phyloP scores from a whole-genome alignment of 2,113 vertebrate genomes.

The Lanius collurio region DNA sequence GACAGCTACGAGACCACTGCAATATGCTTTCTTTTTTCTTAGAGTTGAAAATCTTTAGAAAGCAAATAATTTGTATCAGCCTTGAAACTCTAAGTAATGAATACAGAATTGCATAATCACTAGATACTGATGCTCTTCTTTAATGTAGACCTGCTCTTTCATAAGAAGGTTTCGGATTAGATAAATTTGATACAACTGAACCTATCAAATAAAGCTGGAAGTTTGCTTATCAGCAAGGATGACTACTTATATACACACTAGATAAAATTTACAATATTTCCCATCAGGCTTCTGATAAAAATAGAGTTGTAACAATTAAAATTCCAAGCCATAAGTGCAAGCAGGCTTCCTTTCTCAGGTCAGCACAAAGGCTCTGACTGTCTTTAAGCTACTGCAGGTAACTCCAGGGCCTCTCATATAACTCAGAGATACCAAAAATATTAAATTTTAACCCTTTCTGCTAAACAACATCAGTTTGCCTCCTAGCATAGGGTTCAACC shows the following conservation, averaged over 20 bases:
- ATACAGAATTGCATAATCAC: accelerated
- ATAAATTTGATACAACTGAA: background rate
- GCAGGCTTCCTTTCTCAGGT: background rate
- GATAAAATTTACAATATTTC: background rate
- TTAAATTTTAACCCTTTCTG: background rate
- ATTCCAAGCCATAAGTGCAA: background rate
- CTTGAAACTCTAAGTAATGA: background rate
- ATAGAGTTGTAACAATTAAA: background rate
- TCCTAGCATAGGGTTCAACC: background rate
- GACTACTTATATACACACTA: background rate
- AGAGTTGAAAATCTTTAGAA: background rate
- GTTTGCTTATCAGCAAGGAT: background rate
- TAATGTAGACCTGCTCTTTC: background rate
- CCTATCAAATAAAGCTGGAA: background rate
- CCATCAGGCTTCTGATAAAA: background rate
- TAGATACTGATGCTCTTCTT: background rate
- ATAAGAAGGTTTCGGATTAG: background rate
- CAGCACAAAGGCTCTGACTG: background rate
- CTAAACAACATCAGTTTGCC: background rate
- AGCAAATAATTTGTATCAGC: background rate
- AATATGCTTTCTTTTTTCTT: background rate
- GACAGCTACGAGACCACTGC: background rate
- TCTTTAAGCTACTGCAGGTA: background rate
- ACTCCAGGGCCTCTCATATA: background rate
- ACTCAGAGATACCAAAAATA: background rate